Conservation (phyloP, 1,140 invertebrate species). For the Lepidotrigona ventralis region DNA sequence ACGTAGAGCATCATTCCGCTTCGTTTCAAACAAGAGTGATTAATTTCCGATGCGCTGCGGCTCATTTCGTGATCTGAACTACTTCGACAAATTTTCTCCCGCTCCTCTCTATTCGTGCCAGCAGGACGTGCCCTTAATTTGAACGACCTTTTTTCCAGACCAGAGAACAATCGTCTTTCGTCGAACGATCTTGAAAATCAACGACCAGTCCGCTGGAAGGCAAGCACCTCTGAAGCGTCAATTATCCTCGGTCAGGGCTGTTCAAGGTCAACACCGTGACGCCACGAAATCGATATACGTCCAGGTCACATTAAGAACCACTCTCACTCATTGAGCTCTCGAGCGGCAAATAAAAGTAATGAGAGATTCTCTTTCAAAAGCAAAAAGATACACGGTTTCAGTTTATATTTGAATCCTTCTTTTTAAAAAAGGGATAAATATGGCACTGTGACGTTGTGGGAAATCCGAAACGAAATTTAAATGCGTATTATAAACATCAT, state of each 20-base stretch:
- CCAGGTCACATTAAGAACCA: neutral
- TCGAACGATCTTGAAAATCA: constrained; percentile 33
- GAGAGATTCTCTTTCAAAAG: neutral
- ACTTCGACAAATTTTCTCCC: neutral
- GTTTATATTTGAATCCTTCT: no score
- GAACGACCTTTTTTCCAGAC: constrained; percentile 43
- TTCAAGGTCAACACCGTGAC: constrained; percentile 36
- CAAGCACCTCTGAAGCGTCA: constrained; percentile 21
- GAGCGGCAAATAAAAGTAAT: neutral
- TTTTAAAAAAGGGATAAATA: no score
- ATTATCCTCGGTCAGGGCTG: constrained; percentile 40
- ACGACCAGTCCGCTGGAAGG: constrained; percentile 7
- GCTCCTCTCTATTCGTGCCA: neutral
- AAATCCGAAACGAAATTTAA: no score
- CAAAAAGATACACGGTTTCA: neutral
- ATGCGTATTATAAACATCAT: no score
- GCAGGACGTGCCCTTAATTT: constrained; percentile 37
- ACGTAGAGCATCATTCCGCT: neutral
- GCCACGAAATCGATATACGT: constrained; percentile 34
- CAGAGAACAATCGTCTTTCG: constrained; percentile 17
- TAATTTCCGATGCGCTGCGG: constrained; percentile 1
- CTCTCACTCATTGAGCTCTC: neutral
- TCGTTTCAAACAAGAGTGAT: neutral
- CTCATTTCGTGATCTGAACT: neutral
- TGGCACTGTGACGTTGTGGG: no score